Conservation (phyloP, 2,888 invertebrate species). For the Hedya salicella region DNA sequence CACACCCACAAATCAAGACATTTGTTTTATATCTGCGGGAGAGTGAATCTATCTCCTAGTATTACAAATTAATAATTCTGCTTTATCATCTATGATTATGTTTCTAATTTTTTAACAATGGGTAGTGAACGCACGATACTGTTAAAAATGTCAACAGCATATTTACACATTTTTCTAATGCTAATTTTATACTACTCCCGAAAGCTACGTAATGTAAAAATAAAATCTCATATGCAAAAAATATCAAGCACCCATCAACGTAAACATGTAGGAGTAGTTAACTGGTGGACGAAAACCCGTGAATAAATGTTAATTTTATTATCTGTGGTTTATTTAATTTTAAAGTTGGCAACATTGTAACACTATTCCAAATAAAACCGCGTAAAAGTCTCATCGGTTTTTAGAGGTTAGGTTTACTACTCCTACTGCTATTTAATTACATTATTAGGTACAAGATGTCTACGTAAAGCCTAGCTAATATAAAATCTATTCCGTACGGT, state of each 20-base stretch:
- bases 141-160: conserved; percentile 48
- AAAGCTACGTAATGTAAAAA: conserved; percentile 55
- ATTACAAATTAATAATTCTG: not conserved
- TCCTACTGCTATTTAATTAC: conserved; percentile 21
- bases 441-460: conserved; percentile 21
- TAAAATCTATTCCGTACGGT: conserved; percentile 36
- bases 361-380: not conserved
- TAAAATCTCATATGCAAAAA: conserved; percentile 60
- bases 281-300: not conserved
- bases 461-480: conserved; percentile 34
- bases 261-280: conserved; percentile 19
- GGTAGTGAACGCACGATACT: conserved; percentile 20
- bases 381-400: no score
- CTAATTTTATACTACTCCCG: conserved; percentile 43
- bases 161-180: conserved; percentile 47
- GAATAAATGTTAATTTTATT: not conserved
- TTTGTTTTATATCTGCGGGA: not conserved
- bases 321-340: not conserved
- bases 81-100: conserved; percentile 15
- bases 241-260: conserved; percentile 61
- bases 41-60: not conserved
- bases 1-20: not conserved
- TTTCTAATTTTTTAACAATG: conserved; percentile 16
- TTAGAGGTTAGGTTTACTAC: conserved; percentile 15
- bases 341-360: not conserved